Evolutionary conservation across 2,113 vertebrate species (phyloP).

Genomic region (Tragelaphus scriptus): DNA sequence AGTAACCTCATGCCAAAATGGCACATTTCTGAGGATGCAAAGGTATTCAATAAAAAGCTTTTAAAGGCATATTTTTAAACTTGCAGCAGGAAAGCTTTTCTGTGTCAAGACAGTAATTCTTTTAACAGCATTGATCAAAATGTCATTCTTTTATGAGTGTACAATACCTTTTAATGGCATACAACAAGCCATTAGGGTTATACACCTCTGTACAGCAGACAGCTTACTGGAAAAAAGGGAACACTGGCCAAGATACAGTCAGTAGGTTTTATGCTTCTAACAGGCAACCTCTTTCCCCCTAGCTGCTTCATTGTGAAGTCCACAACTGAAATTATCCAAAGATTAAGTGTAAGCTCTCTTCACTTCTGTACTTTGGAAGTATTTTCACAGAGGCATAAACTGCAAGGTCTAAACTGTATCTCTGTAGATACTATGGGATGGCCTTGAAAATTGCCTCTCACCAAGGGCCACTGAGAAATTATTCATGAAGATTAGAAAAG

Average conservation of each 20-base stretch:
- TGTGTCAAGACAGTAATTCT: conserved; percentile 98
- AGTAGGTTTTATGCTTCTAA: conserved; percentile 70
- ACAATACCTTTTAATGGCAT: conserved; percentile 94
- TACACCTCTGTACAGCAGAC: conserved; percentile 82
- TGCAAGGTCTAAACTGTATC: conserved; percentile 1
- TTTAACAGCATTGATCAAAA: conserved; percentile 97
- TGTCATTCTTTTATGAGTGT: conserved; percentile 96
- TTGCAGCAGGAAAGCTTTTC: conserved; percentile 95
- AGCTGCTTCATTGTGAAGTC: conserved; percentile 59
- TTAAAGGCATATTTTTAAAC: conserved; percentile 93
- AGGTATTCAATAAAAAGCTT: conserved; percentile 95
- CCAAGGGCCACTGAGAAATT: conserved; percentile 38
- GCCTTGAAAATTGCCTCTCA: conserved; percentile 36
- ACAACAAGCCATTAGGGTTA: conserved; percentile 91
- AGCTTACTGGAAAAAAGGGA: conserved; percentile 86
- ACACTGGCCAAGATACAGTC: conserved; percentile 78
- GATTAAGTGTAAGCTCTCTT: conserved; percentile 47
- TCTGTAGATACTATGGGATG: conserved; percentile 13
- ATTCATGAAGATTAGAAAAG: conserved; percentile 55
- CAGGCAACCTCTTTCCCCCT: conserved; percentile 56
- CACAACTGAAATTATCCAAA: conserved; percentile 67
- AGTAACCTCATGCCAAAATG: conserved; percentile 85
- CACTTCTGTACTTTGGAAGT: conserved; percentile 34
- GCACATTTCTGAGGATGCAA: conserved; percentile 88
- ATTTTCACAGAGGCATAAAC: conserved; percentile 8